A percentile compares a stretch with the other conserved stretches of the same genome.
Evolutionary conservation across 2,797 vertebrate genomes (phyloP).

Genomic region (Helarctos malayanus): DNA sequence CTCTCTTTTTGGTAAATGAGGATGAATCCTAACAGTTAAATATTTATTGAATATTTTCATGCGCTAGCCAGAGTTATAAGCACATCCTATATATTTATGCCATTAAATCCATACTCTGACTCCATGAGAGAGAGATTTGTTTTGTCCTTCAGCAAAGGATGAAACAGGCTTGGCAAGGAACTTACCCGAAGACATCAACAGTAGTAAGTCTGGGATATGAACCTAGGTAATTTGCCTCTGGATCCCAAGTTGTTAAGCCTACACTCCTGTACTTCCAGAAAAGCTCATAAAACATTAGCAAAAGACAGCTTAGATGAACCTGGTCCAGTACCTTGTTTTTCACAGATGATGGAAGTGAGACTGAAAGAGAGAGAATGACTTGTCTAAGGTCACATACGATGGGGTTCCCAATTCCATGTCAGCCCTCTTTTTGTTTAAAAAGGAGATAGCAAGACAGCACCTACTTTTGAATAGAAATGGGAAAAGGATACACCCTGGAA

Average conservation of each 20-base stretch:
- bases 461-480: background rate
- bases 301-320: background rate
- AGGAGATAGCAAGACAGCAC: background rate
- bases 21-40: background rate
- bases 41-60: background rate
- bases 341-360: background rate
- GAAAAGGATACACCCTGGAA: background rate
- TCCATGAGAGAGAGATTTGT: background rate
- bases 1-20: background rate
- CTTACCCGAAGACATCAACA: background rate
- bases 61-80: background rate
- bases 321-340: background rate
- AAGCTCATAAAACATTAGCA: background rate
- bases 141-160: background rate
- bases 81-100: background rate
- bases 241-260: background rate
- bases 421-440: background rate
- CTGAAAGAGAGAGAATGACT: background rate
- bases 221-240: background rate
- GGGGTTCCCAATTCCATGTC: background rate
- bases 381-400: background rate
- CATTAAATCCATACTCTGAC: background rate
- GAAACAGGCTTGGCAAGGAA: conserved; percentile 5
- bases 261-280: background rate
- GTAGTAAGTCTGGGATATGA: background rate